A percentile compares a stretch with the other conserved stretches of the same genome.
phyloP scores from a whole-genome alignment of 2,113 vertebrate species.

The Gopherus evgoodei region DNA sequence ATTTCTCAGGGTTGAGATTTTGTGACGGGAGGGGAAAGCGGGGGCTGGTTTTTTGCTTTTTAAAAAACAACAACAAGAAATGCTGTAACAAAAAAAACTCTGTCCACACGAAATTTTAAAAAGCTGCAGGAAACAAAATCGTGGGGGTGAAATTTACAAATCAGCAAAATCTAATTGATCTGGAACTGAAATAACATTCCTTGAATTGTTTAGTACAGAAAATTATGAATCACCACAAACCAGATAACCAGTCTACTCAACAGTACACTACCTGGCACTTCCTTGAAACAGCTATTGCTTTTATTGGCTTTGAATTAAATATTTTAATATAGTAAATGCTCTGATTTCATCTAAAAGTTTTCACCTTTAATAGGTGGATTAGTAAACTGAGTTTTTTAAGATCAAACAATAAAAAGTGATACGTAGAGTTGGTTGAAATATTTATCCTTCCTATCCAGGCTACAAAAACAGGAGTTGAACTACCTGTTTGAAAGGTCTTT shows the following conservation, averaged over 20 bases:
- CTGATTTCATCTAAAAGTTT: neutral
- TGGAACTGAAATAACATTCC: neutral
- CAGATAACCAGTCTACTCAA: neutral
- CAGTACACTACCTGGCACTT: neutral
- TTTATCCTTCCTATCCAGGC: conserved; percentile 28
- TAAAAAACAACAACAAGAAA: rapidly evolving
- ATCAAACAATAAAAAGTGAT: conserved; percentile 49
- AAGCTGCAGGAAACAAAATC: neutral
- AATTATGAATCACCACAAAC: conserved; percentile 4
- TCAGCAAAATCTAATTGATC: conserved; percentile 37
- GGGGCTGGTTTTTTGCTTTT: neutral
- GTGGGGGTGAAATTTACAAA: neutral
- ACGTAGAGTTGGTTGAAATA: neutral
- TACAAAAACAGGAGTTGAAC: conserved; percentile 2
- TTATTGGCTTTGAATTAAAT: neutral
- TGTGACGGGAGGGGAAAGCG: neutral
- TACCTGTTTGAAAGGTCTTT: neutral
- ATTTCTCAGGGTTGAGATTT: neutral
- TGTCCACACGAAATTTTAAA: neutral
- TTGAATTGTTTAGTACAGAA: conserved; percentile 40
- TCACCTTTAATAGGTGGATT: neutral
- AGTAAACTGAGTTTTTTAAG: neutral
- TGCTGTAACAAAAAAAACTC: neutral
- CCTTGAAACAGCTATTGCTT: conserved; percentile 2
- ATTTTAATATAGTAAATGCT: conserved; percentile 18